Evolutionary conservation across 2,113 vertebrate species (phyloP).

Genomic region (Pomatostomus ruficeps): DNA sequence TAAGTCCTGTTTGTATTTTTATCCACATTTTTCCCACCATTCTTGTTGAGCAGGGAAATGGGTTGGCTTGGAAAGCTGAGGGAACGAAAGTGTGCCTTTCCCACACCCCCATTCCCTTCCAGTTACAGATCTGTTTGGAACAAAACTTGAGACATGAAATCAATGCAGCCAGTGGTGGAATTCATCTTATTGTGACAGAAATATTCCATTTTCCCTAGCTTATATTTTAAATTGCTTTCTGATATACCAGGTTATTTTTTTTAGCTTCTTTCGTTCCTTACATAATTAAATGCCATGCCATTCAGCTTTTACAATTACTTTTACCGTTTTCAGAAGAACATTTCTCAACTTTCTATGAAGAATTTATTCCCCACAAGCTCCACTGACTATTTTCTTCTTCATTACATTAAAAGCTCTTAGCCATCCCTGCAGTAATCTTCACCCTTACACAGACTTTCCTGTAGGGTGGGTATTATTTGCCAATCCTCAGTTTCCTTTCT

Average conservation of each 20-base stretch:
- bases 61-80: neutral
- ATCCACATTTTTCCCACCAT: neutral
- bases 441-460: neutral
- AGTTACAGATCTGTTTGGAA: slow-evolving; percentile 26
- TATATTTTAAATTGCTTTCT: slow-evolving; percentile 57
- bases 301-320: slow-evolving; percentile 53
- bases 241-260: slow-evolving; percentile 42
- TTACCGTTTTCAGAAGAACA: slow-evolving; percentile 35
- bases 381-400: slow-evolving; percentile 2
- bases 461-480: neutral
- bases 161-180: slow-evolving; percentile 26
- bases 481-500: neutral
- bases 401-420: neutral
- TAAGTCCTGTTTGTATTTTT: slow-evolving; percentile 1
- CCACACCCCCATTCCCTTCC: neutral
- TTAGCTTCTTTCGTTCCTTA: slow-evolving; percentile 34
- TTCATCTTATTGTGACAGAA: slow-evolving; percentile 57
- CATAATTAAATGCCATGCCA: slow-evolving; percentile 33
- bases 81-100: neutral
- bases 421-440: neutral
- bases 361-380: slow-evolving; percentile 15
- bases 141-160: neutral
- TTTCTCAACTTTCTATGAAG: slow-evolving; percentile 11
- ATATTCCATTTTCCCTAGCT: slow-evolving; percentile 43
- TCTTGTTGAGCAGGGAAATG: neutral